These are phyloP conservation scores for Toxostoma redivivum DNA, from an alignment of 2,113 vertebrate genomes.

Conservation along the genomic window DNA sequence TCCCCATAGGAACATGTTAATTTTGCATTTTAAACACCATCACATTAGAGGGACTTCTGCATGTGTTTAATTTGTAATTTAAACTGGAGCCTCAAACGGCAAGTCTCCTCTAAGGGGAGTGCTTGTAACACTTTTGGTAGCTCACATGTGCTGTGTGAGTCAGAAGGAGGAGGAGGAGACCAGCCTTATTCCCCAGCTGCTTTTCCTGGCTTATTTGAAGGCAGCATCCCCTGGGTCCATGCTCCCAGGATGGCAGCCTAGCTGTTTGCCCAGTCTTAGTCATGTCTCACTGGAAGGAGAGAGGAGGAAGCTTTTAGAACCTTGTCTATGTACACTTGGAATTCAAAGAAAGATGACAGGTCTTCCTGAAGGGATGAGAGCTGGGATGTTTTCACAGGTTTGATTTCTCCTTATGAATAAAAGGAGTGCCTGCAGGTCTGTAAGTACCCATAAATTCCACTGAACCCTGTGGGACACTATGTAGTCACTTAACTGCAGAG, in stretches of 20 bases:
- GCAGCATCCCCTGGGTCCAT: background rate
- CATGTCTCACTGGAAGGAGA: background rate
- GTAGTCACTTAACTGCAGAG: background rate
- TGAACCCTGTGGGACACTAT: background rate
- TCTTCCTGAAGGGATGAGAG: background rate
- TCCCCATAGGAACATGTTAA: background rate
- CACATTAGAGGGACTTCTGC: background rate
- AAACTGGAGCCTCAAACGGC: background rate
- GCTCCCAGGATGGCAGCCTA: background rate
- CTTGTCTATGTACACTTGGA: background rate
- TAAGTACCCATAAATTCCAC: background rate
- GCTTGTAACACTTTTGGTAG: constrained; percentile 7
- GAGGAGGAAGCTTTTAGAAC: background rate
- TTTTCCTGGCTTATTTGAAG: background rate
- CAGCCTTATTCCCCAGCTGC: background rate
- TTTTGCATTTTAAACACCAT: background rate
- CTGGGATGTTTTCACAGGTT: background rate
- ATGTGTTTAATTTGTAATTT: background rate
- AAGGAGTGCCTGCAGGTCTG: background rate
- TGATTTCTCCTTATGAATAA: background rate
- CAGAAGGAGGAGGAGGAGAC: background rate
- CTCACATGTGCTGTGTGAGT: background rate
- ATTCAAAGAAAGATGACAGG: background rate
- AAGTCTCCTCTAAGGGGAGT: constrained; percentile 47
- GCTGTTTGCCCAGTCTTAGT: background rate